Evolutionary conservation across 2,888 invertebrate species (phyloP), one percentile per base, ranked within the genome.

Genomic region (Belgica antarctica): DNA sequence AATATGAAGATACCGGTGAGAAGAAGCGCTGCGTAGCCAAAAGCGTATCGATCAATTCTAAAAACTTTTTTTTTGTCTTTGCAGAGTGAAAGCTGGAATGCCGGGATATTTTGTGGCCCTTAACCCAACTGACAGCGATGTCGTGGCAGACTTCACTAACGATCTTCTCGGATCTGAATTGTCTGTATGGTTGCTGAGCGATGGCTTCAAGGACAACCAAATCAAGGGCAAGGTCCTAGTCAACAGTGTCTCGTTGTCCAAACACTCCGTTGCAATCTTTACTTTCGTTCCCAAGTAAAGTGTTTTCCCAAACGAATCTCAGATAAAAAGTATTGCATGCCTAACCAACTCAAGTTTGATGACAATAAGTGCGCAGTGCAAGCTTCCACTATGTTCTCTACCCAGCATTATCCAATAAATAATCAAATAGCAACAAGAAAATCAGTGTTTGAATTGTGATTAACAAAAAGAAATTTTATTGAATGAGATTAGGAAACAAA

Each of bases 31-130:
- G 4, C 31, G 31, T 31, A 7, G 10, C 10, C 31, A 31, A 4
- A 31, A 31, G 4, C 10, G 31, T 7, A 31, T 31, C 10, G 4
- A 31, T 10, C 10, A 31, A 31, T 10, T 4, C 10, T 4, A 31
- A 7, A 4, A 31, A 31, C 10, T 31, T 31, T 31, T 31, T 31
- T 10, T 31, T 31, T 7, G 4, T 31, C 31, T 10, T 4, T 7
- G 10, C 77, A 91, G 92, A 79, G 83, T 87, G 77, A 87, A 88
- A 78, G 79, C 85, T 17, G 90, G 89, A 0, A 89, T 87, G 80
- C 89, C 89, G 0, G 91, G 91, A 19, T 89, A 86, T 79, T 81
- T 89, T 74, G 87, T 89, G 24, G 85, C 87, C 62, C 85, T 86
- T 75, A 92, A 92, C 80, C 86, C 89, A 15, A 81, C 82, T 1